Evolutionary conservation across 2,797 vertebrate genomes (phyloP).

Genomic region (Sebastes minor): DNA sequence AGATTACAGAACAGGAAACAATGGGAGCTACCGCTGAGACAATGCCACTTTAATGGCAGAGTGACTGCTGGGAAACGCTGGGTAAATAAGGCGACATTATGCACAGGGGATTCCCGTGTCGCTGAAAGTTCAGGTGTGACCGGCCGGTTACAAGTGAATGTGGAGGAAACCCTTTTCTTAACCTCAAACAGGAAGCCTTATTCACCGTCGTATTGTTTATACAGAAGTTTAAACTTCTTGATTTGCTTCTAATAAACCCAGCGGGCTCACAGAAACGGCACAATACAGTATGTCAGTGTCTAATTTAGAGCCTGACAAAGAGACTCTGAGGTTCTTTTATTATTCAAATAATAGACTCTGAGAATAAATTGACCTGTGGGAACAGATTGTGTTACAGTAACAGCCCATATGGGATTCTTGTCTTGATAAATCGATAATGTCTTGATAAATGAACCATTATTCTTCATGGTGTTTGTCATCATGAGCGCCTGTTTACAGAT

Average conservation of each 20-base stretch:
- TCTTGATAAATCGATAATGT: background rate
- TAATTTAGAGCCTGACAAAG: background rate
- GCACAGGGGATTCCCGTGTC: slow-evolving; percentile 18
- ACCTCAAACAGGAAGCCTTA: slow-evolving; percentile 1
- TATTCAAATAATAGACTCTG: background rate
- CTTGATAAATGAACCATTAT: background rate
- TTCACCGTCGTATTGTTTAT: background rate
- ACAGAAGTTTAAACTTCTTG: background rate
- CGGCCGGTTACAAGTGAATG: background rate
- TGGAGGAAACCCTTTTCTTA: slow-evolving; percentile 6
- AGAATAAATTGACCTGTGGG: background rate
- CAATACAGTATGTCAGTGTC: background rate
- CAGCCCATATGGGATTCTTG: background rate
- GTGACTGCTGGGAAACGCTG: slow-evolving; percentile 16
- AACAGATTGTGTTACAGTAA: background rate
- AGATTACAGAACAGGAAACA: slow-evolving; percentile 35
- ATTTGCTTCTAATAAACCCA: background rate
- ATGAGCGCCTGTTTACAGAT: background rate
- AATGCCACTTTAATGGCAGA: slow-evolving; percentile 7
- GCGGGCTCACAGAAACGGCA: background rate
- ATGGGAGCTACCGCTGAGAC: slow-evolving; percentile 26
- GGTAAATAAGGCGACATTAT: slow-evolving; percentile 12
- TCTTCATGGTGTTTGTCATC: background rate
- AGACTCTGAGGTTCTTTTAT: background rate
- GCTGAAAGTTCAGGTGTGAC: slow-evolving; percentile 8